Conservation (phyloP, 64 coral and sea anemone genomes). For the Porites lutea region DNA sequence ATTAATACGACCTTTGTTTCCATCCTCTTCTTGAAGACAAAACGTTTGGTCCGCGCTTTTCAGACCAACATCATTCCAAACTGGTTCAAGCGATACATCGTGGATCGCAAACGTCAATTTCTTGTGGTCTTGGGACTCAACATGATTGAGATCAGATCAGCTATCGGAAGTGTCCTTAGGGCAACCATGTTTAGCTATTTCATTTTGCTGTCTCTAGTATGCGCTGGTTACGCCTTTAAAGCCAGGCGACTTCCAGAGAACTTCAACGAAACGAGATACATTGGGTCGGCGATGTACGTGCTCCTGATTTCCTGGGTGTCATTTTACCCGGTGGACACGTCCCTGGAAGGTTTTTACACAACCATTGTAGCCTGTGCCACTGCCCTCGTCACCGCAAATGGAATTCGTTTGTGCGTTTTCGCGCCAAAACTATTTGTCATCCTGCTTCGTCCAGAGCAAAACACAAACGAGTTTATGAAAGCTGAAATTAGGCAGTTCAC, state of each 20-base stretch:
- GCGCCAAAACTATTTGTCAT: conserved; percentile 72
- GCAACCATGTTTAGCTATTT: conserved; percentile 63
- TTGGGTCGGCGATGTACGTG: conserved; percentile 74
- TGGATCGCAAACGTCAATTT: conserved; percentile 65
- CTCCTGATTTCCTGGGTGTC: conserved; percentile 69
- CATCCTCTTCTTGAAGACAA: conserved; percentile 67
- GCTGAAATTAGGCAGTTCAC: conserved; percentile 35
- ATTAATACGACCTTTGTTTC: conserved; percentile 54
- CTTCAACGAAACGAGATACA: background rate
- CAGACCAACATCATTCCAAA: conserved; percentile 47
- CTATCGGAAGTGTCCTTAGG: conserved; percentile 23
- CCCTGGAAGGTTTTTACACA: conserved; percentile 37
- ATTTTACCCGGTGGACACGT: conserved; percentile 72
- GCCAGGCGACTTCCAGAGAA: conserved; percentile 72
- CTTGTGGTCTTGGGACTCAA: conserved; percentile 52
- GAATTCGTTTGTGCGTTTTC: conserved; percentile 77
- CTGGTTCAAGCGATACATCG: conserved; percentile 67
- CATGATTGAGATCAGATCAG: conserved; percentile 16
- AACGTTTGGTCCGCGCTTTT: conserved; percentile 63
- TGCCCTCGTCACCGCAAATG: conserved; percentile 59
- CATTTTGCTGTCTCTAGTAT: conserved; percentile 66
- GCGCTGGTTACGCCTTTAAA: conserved; percentile 70
- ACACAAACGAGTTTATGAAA: background rate
- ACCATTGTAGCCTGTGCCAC: conserved; percentile 72
- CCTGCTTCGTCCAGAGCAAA: conserved; percentile 59